Base-by-base conservation (phyloP, 2,797 vertebrate species). In the Setipinna tenuifilis region DNA sequence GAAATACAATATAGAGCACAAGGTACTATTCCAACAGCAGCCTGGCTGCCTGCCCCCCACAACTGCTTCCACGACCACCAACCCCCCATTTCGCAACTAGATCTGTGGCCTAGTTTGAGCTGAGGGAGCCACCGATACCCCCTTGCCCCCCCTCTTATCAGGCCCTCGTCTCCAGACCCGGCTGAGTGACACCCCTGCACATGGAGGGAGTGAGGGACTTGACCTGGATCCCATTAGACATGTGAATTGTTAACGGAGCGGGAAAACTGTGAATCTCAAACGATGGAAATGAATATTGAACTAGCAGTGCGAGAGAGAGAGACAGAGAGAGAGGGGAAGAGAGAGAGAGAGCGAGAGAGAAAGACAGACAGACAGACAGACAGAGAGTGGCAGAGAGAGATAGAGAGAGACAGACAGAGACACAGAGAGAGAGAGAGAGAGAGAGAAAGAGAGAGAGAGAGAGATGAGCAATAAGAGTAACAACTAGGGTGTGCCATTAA, bases 101-200 rank as follows among this genome's bases (percentile, higher is more conserved):
- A 54, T 83, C 91, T 44, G 75, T 94, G 94, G 90, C 95, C 95
- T 93, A 94, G 87, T 94, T 95, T 93, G 91, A 88, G 86, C 90
- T 91, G 88, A 71, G 84, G 93, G 86, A 78, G 84, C 35, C 85
- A 87, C 78, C 54, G 59, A 21, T 81, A 75, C 58, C 50, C 50
- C 2, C 12, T 9, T 7, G 83, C 35, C 85, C 78, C 54, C 58
- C 50, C 50, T 9, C 12, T 54, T 14, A 54, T 54, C 50, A 2
- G 9, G 35, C 50, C 50, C 50, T 54, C 50, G 9, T 54, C 50
- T 14, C 50, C 50, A 54, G 7, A 9, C 50, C 50, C 2, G 9
- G 7, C 7, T 14, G 9, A 54, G 14, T 9, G 50, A 54, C 50
- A 0, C 50, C 50, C 50, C 14, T 54, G 14, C n/a, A 54, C 9